These are phyloP conservation scores for Pocota personata DNA, from an alignment of 2,888 invertebrate genomes.

Conservation along the genomic window DNA sequence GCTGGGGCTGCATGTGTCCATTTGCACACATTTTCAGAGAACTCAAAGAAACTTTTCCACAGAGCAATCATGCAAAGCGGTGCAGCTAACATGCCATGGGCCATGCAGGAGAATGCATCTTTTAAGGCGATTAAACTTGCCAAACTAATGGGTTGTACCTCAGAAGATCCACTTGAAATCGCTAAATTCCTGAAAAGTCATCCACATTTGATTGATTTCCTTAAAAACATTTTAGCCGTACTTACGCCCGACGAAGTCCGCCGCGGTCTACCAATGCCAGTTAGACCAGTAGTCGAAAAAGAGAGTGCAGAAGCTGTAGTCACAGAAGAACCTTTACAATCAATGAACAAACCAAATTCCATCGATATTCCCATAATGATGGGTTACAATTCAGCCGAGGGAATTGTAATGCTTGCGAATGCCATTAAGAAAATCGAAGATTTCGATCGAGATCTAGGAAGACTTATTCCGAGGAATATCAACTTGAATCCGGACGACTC, in stretches of 20 bases:
- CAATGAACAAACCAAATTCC: slow-evolving; percentile 81
- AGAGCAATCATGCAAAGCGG: slow-evolving; percentile 82
- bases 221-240: slow-evolving; percentile 75
- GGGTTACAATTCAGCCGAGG: slow-evolving; percentile 85
- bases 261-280: slow-evolving; percentile 78
- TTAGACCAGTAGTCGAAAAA: slow-evolving; percentile 79
- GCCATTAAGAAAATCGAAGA: slow-evolving; percentile 77
- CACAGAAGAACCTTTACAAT: slow-evolving; percentile 81
- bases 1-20: slow-evolving; percentile 80
- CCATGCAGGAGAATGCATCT: slow-evolving; percentile 76
- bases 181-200: slow-evolving; percentile 65
- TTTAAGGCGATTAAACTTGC: slow-evolving; percentile 78
- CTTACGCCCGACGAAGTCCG: slow-evolving; percentile 78
- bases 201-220: slow-evolving; percentile 74
- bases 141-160: slow-evolving; percentile 76
- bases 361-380: slow-evolving; percentile 84
- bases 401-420: slow-evolving; percentile 80
- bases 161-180: slow-evolving; percentile 64
- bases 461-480: slow-evolving; percentile 79
- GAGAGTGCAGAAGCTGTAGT: slow-evolving; percentile 79
- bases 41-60: slow-evolving; percentile 79
- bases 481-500: slow-evolving; percentile 75
- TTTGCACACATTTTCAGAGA: slow-evolving; percentile 78
- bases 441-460: slow-evolving; percentile 77
- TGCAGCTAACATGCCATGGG: slow-evolving; percentile 80